Conservation (phyloP, 2,888 invertebrate genomes). For the Ectropis crepuscularia region DNA sequence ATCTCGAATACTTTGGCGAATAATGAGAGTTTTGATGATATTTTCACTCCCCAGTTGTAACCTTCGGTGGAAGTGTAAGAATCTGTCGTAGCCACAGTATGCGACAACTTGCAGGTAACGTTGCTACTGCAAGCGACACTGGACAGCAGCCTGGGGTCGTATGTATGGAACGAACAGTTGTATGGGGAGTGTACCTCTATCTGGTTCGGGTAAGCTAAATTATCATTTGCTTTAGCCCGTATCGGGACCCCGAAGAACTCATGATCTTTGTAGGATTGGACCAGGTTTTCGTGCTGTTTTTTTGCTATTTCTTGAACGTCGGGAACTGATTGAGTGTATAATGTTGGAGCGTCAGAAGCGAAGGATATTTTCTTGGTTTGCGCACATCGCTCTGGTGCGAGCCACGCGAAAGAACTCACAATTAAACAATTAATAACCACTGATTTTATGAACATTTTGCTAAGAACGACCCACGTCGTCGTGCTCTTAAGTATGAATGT, state of each 20-base stretch:
- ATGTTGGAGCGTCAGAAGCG: not conserved
- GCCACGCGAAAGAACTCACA: not conserved
- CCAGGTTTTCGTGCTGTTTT: not conserved
- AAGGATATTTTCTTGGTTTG: not conserved
- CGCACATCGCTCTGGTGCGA: constrained; percentile 2
- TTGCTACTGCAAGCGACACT: not conserved
- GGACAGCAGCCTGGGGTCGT: not conserved
- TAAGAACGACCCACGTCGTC: too few species aligned
- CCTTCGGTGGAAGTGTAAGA: not conserved
- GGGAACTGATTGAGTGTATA: not conserved
- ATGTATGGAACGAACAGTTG: constrained; percentile 1
- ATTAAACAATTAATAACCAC: not conserved
- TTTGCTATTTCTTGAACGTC: not conserved
- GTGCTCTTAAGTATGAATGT: too few species aligned
- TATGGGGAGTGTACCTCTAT: not conserved
- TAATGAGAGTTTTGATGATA: not conserved
- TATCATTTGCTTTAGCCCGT: not conserved
- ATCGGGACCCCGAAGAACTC: not conserved
- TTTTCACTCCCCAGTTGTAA: not conserved
- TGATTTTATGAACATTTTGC: not conserved
- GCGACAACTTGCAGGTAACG: not conserved
- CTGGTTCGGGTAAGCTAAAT: not conserved
- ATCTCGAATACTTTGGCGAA: not conserved
- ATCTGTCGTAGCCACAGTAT: not conserved
- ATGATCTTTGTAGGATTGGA: not conserved